Evolutionary conservation across 1,140 invertebrate genomes (phyloP), one percentile per base, ranked within the genome.

Genomic region (Drosophila lowei): DNA sequence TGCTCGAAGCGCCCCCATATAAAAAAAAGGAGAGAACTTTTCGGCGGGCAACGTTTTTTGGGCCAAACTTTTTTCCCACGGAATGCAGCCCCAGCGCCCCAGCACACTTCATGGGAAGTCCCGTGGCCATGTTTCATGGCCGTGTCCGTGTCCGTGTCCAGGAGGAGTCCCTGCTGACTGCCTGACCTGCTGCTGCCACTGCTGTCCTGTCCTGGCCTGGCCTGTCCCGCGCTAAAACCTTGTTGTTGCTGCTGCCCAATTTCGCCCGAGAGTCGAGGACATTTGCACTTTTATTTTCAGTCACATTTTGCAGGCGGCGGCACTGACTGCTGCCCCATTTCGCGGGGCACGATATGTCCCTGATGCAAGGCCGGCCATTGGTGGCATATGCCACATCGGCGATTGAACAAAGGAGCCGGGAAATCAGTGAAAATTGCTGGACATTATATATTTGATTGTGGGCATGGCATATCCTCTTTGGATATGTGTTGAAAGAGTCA

Each of bases 281-380:
- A 86, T 88, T 88, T 86, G 78, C 81, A 86, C 81, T 86, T 88
- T 86, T 86, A 88, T 86, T 86, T 86, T 86, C 74, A 66, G 62
- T 75, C 72, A 48, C 46, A 63, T 42, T 71, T 53, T 18, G 23
- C 46, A 62, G n/a, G 44, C 59, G 62, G 44, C 34, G 34, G 4
- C 11, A 38, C 34, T 13, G 23, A 38, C 34, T 38, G 11, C 5
- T 38, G 34, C 34, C 34, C 34, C 59, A 65, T 46, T 63, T 21
- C 0, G 23, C 23, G 54, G 38, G 28, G 63, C 15, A 28, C 34
- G 44, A 18, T 11, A 21, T 9, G 18, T 8, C 15, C 44, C 13
- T 2, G 11, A 23, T 38, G 9, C 34, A 38, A 38, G 11, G 34
- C 34, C 34, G 11, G 34, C 34, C 34, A 38, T 13, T 2, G 34